Percentiles rank a stretch among this genome's conserved stretches.
Conservation (phyloP, 64 coral and sea anemone genomes). For the Astreopora myriophthalma region DNA sequence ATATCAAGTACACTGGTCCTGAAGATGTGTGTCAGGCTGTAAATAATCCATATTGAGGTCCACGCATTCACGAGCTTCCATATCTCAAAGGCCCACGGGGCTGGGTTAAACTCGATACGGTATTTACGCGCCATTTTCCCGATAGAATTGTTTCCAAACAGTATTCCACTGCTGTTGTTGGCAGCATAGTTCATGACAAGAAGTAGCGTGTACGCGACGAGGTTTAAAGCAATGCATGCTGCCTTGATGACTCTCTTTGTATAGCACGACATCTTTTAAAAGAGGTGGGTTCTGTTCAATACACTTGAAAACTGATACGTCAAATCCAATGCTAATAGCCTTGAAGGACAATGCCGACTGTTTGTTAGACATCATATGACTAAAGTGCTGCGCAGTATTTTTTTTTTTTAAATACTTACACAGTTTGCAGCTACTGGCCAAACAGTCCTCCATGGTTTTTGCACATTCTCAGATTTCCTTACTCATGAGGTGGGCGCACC, state of each 20-base stretch:
- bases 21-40: slow-evolving; percentile 31
- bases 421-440: no score
- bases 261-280: neutral
- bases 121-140: slow-evolving; percentile 40
- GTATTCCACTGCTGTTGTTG: slow-evolving; percentile 4
- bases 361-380: no score
- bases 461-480: no score
- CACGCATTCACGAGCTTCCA: slow-evolving; percentile 53
- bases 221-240: neutral
- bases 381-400: no score
- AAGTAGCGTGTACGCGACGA: slow-evolving; percentile 27
- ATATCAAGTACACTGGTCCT: slow-evolving; percentile 19
- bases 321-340: no score
- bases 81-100: slow-evolving; percentile 21
- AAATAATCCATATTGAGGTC: slow-evolving; percentile 49
- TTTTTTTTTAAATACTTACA: no score
- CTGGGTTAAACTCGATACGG: slow-evolving; percentile 40
- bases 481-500: no score
- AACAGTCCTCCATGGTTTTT: no score
- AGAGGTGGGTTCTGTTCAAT: no score
- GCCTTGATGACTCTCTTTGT: slow-evolving; percentile 5
- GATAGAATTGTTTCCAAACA: slow-evolving; percentile 31
- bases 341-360: no score
- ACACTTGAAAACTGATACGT: neutral
- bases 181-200: slow-evolving; percentile 33